Base-by-base conservation (phyloP, 2,888 invertebrate genomes). In the Eilema caniola region DNA sequence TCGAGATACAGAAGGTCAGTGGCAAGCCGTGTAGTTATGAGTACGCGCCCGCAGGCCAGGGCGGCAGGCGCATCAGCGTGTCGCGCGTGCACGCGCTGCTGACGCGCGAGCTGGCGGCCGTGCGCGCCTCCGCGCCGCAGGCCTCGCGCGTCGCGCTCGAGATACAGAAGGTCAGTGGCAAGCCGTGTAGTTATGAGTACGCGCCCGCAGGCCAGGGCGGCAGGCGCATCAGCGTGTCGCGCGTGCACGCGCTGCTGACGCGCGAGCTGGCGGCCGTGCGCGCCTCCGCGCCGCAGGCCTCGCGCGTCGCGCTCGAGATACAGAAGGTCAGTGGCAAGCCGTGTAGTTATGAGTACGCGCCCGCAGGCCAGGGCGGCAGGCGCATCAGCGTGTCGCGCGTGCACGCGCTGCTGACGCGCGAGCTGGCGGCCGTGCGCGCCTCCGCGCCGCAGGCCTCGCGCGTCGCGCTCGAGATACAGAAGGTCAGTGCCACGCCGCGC, bases 301-400 rank as follows among this genome's bases (percentile, higher is more conserved):
- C 84, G 59, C 91, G 93, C 66, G 93, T 95, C 74, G 88, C 91
- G 0, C 65, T 75, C 0, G 95, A 95, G 79, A 92, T 95, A 88
- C 93, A 95, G 73, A 94, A 94, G 90, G 95, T 93, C 7, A 28
- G n/a, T n/a, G n/a, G n/a, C n/a, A n/a, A n/a, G n/a, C n/a, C n/a
- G n/a, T n/a, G n/a, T n/a, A n/a, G n/a, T n/a, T n/a, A n/a, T n/a
- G n/a, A n/a, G n/a, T n/a, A n/a, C n/a, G n/a, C n/a, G n/a, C 67
- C 37, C 31, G 0, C 68, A 93, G 92, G 92, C 56, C 23, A 88
- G 69, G 92, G 91, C 56, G 92, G 92, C 11, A 90, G 90, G 64
- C 90, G 94, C 3, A 90, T 95, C 73, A 93, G 92, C 67, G 93
- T 95, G 75, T 86, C 92, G 3, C 91, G 95, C 0, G 86, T 95